Conservation (phyloP, 53 echinoderm and acorn worm species). For the Hippasteria phrygiana region DNA sequence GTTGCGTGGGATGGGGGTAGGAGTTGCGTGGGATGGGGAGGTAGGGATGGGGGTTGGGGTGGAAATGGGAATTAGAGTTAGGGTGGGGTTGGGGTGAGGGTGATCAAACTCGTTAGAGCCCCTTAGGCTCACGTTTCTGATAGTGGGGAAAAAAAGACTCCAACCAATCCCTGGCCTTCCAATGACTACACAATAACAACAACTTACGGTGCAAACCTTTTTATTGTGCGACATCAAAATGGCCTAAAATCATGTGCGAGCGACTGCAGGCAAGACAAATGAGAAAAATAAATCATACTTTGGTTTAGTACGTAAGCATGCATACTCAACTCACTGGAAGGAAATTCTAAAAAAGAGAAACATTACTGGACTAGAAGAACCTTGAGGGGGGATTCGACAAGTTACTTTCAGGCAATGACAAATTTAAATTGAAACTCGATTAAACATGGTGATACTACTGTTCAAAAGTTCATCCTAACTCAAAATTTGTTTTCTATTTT, state of each 20-base stretch:
- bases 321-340: background rate
- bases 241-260: constrained; percentile 59
- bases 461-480: no score
- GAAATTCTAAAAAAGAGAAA: no score
- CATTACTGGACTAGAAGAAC: no score
- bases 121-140: background rate
- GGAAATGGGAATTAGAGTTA: no score
- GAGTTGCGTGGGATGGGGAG: no score
- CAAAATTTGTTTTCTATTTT: no score
- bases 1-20: background rate
- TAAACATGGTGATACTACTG: no score
- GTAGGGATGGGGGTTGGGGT: no score
- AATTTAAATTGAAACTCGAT: no score
- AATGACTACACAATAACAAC: constrained; percentile 19
- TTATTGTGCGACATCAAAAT: constrained; percentile 50
- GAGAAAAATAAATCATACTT: constrained; percentile 31
- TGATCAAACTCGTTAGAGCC: background rate
- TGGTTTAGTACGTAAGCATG: background rate
- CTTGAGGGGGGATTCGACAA: no score
- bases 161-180: constrained; percentile 38
- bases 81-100: no score
- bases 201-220: constrained; percentile 60
- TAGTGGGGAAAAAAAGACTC: background rate
- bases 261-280: constrained; percentile 41
- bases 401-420: no score